Evolutionary conservation across 2,888 invertebrate genomes (phyloP), one percentile per base, ranked within the genome.

Genomic region (Drosophila emarginata): DNA sequence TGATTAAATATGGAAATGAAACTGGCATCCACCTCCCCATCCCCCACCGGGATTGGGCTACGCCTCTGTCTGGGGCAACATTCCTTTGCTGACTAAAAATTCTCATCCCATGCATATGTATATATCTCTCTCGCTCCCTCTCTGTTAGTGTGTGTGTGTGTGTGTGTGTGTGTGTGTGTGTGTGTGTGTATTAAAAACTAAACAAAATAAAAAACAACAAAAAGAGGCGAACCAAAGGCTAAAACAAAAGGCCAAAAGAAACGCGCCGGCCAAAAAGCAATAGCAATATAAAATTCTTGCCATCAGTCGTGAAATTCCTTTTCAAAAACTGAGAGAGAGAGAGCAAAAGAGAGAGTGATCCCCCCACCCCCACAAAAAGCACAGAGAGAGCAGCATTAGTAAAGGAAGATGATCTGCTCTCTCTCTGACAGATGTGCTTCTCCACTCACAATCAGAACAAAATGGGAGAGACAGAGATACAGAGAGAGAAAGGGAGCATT

Each of bases 271-370:
- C 73, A 82, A 82, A 82, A 82, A 78, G 88, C 80, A 87, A 77
- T 73, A 71, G 36, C 18, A 77, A 83, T 32, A 84, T 78, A 72
- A 84, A 87, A 87, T 87, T 89, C 88, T 84, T 87, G 72, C 89
- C 84, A 79, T 89, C 88, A 36, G 80, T 76, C 83, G 70, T 77
- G 78, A 77, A 89, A 89, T 88, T 88, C 87, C 89, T 72, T 11
- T 7, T 32, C 32, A 32, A 32, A 28, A 74, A 87, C 69, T 21
- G 53, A 56, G 12, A 54, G 59, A 45, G 15, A 18, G 12, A 54
- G 59, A 45, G 15, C 14, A 9, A 32, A 37, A 63, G 60, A 14
- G 51, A 50, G 32, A 40, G 51, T 23, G 23, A 23, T 23, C 23
- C 52, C 39, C 58, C 52, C n/a, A n/a, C n/a, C n/a, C n/a, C 62